These are phyloP conservation scores for Sphenopsis melanotis DNA, from an alignment of 2,797 vertebrate species.

Conservation along the genomic window DNA sequence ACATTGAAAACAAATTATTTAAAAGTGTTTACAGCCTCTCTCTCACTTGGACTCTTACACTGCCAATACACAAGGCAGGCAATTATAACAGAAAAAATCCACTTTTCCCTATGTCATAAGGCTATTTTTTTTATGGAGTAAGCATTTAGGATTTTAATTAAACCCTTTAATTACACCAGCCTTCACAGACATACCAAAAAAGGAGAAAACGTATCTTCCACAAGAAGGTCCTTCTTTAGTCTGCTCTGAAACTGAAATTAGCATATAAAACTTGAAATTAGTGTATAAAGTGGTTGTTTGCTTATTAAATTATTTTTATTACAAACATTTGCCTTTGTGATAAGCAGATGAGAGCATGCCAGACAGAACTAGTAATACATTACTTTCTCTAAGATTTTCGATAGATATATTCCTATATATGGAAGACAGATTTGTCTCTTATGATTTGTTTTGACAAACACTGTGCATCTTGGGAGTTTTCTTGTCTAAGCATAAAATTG, in stretches of 20 bases:
- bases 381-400: neutral
- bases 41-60: neutral
- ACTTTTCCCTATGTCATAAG: neutral
- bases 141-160: neutral
- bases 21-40: neutral
- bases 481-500: neutral
- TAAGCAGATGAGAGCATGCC: neutral
- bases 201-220: rapidly evolving
- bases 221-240: neutral
- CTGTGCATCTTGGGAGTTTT: neutral
- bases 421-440: neutral
- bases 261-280: neutral
- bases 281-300: neutral
- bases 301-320: neutral
- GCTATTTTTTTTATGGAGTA: neutral
- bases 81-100: neutral
- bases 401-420: neutral
- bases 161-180: neutral
- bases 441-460: neutral
- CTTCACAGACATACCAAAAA: neutral
- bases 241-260: neutral
- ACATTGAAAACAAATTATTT: neutral
- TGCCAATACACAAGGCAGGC: neutral
- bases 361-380: neutral
- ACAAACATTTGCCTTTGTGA: neutral